A percentile compares a stretch with the other conserved stretches of the same genome.
These are phyloP conservation scores for Harpagoxenus sublaevis DNA, from an alignment of 2,888 invertebrate genomes.

Conservation along the genomic window DNA sequence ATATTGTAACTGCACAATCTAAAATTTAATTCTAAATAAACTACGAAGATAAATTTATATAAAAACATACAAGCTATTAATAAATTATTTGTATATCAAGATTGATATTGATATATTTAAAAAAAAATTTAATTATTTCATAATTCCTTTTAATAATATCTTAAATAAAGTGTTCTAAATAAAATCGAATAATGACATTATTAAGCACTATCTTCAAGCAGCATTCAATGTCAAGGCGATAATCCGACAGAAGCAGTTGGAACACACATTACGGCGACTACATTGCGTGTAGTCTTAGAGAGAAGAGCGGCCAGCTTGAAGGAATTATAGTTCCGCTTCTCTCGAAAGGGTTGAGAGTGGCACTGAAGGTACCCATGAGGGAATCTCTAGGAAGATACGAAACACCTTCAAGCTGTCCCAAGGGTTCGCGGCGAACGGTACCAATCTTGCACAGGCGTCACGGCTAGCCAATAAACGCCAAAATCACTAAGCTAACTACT, in stretches of 20 bases:
- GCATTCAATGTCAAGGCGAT: neutral
- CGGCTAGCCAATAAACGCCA: slow-evolving; percentile 83
- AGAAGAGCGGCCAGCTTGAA: slow-evolving; percentile 63
- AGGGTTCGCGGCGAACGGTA: slow-evolving; percentile 80
- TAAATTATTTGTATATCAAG: neutral
- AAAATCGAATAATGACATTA: neutral
- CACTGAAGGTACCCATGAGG: slow-evolving; percentile 60
- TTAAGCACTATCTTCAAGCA: neutral
- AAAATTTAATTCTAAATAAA: neutral
- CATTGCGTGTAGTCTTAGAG: slow-evolving; percentile 17
- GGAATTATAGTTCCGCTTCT: slow-evolving; percentile 69
- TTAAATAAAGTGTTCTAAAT: slow-evolving; percentile 6
- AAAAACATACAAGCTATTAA: neutral
- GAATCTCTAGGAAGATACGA: slow-evolving; percentile 73
- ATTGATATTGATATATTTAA: neutral
- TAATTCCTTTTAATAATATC: neutral
- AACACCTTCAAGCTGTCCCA: slow-evolving; percentile 81
- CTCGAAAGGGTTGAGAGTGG: slow-evolving; percentile 69
- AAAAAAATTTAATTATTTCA: neutral
- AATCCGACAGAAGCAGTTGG: neutral
- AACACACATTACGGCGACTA: neutral
- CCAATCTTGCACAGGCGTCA: slow-evolving; percentile 84
- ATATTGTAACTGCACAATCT: neutral
- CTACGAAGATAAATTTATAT: neutral
- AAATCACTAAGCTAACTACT: slow-evolving; percentile 85